These are phyloP conservation scores for Bombus terrestris DNA, from an alignment of 1,140 invertebrate species.

Conservation along the genomic window DNA sequence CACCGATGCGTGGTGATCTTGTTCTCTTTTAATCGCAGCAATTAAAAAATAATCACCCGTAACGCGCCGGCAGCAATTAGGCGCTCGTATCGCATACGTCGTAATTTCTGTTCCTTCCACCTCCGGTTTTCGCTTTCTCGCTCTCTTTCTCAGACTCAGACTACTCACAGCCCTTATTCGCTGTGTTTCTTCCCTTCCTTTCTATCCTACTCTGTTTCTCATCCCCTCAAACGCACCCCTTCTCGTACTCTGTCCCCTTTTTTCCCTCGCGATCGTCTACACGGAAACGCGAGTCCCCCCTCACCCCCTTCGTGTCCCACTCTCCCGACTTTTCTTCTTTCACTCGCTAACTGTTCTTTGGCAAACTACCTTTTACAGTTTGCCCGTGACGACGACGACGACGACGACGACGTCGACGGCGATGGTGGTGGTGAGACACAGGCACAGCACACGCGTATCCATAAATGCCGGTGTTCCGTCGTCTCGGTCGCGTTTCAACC, in stretches of 20 bases:
- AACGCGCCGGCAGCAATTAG: slow-evolving; percentile 73
- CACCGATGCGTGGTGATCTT: slow-evolving; percentile 62
- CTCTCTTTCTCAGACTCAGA: slow-evolving; percentile 1
- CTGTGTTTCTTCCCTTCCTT: slow-evolving; percentile 13
- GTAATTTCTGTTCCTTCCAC: slow-evolving; percentile 40
- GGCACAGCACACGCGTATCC: slow-evolving; percentile 17
- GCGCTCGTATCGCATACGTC: slow-evolving; percentile 68
- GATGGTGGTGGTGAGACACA: neutral
- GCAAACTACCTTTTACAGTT: slow-evolving; percentile 47
- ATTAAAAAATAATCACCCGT: slow-evolving; percentile 78
- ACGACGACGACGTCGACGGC: no score
- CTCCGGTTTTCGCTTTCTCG: neutral
- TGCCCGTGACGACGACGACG: neutral
- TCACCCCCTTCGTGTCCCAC: neutral
- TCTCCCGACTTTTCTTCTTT: slow-evolving; percentile 28
- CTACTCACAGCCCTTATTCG: slow-evolving; percentile 16
- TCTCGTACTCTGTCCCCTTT: neutral
- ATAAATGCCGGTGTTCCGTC: slow-evolving; percentile 48
- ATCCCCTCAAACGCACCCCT: neutral
- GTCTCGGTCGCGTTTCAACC: slow-evolving; percentile 55
- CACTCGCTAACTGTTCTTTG: slow-evolving; percentile 40
- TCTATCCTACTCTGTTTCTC: neutral
- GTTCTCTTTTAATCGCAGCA: slow-evolving; percentile 72
- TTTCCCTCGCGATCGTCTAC: slow-evolving; percentile 12
- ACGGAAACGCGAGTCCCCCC: neutral